phyloP scores from a whole-genome alignment of 2,888 invertebrate species.

The Prosopocoilus inquinatus region DNA sequence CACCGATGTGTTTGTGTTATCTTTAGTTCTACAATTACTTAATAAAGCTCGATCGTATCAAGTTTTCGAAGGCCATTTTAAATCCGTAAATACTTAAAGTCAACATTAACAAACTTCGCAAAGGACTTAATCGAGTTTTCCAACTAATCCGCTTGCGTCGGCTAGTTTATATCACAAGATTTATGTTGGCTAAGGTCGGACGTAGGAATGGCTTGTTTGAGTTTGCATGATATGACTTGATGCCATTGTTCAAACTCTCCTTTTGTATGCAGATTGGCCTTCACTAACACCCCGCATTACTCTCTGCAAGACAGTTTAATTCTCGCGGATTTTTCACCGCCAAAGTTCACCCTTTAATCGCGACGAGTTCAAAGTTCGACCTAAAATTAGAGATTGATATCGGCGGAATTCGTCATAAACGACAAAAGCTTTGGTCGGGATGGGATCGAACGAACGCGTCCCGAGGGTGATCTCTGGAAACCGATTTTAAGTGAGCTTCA shows the following conservation, averaged over 20 bases:
- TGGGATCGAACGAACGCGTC: neutral
- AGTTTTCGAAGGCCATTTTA: too few relatives aligned
- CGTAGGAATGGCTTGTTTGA: neutral
- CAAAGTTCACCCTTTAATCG: too few relatives aligned
- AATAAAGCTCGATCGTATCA: too few relatives aligned
- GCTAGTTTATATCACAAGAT: neutral
- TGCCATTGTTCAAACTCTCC: neutral
- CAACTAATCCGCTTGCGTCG: slow-evolving; percentile 1
- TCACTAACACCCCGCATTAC: too few relatives aligned
- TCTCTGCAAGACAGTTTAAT: too few relatives aligned
- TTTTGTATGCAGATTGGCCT: neutral
- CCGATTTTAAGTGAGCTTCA: slow-evolving; percentile 2
- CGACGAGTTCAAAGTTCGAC: too few relatives aligned
- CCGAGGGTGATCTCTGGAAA: neutral
- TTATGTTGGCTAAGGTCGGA: slow-evolving; percentile 3
- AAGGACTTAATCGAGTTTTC: slow-evolving; percentile 1
- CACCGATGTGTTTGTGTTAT: too few relatives aligned
- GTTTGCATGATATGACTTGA: neutral
- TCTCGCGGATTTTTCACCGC: too few relatives aligned
- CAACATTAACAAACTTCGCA: neutral
- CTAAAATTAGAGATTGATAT: too few relatives aligned
- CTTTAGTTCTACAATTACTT: too few relatives aligned
- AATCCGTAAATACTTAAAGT: neutral
- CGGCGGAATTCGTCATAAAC: neutral
- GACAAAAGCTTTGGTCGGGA: neutral